Percentiles rank a stretch among this genome's conserved stretches.
These are phyloP conservation scores for Eupithecia pulchellata DNA, from an alignment of 2,888 invertebrate genomes.

Conservation along the genomic window DNA sequence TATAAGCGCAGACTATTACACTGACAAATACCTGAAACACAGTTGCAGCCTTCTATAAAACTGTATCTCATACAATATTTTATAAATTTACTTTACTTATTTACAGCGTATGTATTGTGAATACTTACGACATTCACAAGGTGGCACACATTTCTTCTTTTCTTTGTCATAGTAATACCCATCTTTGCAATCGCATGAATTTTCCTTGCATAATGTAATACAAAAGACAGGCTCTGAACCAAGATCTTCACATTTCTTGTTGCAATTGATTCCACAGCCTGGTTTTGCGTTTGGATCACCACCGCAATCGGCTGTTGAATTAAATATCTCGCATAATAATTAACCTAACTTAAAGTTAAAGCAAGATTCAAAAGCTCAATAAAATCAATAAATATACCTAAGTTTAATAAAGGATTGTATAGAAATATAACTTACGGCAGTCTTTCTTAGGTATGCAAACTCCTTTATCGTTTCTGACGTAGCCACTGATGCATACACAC, in stretches of 20 bases:
- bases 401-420: background rate
- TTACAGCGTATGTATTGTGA: no score
- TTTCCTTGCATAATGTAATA: constrained; percentile 34
- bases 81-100: no score
- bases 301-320: constrained; percentile 47
- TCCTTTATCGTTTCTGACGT: background rate
- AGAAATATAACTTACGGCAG: constrained; percentile 1
- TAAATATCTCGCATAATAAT: background rate
- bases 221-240: constrained; percentile 37
- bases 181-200: constrained; percentile 48
- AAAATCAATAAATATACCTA: no score
- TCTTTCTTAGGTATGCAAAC: constrained; percentile 8
- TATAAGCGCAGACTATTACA: no score
- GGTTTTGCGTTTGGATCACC: constrained; percentile 47
- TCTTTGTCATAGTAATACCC: constrained; percentile 44
- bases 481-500: constrained; percentile 3
- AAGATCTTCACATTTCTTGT: constrained; percentile 47
- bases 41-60: no score
- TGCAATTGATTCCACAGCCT: constrained; percentile 54
- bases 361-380: no score
- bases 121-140: constrained; percentile 51
- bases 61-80: no score
- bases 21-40: no score
- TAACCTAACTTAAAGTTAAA: no score
- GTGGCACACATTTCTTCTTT: constrained; percentile 42